Percentiles rank a stretch among this genome's conserved stretches.
Conservation (phyloP, 53 echinoderm and acorn worm species). For the Stichopus horrens region DNA sequence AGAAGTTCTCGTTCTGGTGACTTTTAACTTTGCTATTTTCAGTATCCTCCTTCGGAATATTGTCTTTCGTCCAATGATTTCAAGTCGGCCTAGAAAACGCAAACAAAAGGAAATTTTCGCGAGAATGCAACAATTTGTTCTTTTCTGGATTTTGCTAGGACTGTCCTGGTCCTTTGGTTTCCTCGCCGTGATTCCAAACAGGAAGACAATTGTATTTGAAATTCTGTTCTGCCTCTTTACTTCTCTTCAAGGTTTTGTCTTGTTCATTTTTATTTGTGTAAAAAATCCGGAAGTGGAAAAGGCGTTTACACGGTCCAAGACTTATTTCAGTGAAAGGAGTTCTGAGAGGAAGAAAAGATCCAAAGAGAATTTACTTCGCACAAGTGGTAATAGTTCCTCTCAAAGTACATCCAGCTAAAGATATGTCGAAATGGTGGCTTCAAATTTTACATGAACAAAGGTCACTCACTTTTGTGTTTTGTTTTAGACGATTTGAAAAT, state of each 20-base stretch:
- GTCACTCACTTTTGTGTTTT: no score
- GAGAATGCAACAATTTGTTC: not conserved
- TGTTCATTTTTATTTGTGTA: conserved; percentile 10
- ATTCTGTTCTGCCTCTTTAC: conserved; percentile 21
- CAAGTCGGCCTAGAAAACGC: not conserved
- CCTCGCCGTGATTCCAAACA: conserved; percentile 3
- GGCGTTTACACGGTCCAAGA: not conserved
- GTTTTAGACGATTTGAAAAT: no score
- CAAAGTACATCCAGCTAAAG: not conserved
- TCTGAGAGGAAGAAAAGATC: not conserved
- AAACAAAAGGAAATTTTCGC: conserved; percentile 7
- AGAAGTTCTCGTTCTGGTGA: not conserved
- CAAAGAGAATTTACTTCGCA: not conserved
- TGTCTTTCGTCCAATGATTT: conserved; percentile 1
- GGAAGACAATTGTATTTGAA: not conserved
- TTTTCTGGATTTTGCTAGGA: conserved; percentile 18
- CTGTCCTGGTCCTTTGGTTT: conserved; percentile 18
- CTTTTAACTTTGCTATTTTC: not conserved
- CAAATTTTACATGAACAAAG: no score
- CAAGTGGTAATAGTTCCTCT: not conserved
- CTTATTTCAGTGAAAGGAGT: not conserved
- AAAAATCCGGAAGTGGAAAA: conserved; percentile 6
- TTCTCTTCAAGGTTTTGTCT: conserved; percentile 4
- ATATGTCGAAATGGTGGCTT: no score
- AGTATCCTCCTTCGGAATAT: not conserved